Conservation (phyloP, 92 coral and sea anemone species). For the Porites rus region DNA sequence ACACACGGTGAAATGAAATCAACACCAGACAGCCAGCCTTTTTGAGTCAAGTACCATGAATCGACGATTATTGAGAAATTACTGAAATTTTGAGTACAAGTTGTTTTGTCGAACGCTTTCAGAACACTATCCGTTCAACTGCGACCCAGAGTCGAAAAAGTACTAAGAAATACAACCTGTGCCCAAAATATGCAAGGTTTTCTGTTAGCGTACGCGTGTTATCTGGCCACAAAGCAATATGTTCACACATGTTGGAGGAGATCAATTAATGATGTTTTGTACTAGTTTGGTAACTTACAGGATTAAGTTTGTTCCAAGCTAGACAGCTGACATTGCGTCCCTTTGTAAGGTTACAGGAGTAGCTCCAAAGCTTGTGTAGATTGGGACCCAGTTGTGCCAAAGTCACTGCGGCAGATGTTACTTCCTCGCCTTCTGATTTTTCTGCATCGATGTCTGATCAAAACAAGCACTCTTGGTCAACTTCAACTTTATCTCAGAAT, state of each 20-base stretch:
- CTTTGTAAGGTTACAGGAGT: constrained; percentile 89
- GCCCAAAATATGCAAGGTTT: not conserved
- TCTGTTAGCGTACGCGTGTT: not conserved
- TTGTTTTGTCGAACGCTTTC: too few species aligned
- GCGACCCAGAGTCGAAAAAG: too few species aligned
- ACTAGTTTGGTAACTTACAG: constrained; percentile 58
- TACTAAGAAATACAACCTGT: too few species aligned
- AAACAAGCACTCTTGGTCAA: not conserved
- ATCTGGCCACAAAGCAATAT: too few species aligned
- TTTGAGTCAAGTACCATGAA: too few species aligned
- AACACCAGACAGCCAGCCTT: too few species aligned
- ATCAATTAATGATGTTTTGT: not conserved
- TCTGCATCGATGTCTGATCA: constrained; percentile 87
- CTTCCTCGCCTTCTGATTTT: constrained; percentile 73
- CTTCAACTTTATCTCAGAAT: too few species aligned
- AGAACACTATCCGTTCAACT: too few species aligned
- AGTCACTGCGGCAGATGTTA: constrained; percentile 68
- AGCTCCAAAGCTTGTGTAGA: constrained; percentile 94
- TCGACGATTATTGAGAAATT: too few species aligned
- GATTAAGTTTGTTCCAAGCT: constrained; percentile 96
- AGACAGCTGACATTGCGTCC: constrained; percentile 96
- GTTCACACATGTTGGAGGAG: too few species aligned
- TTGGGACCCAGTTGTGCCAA: constrained; percentile 95
- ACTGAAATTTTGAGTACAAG: too few species aligned
- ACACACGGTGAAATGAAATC: too few species aligned